A percentile compares a stretch with the other conserved stretches of the same genome.
Evolutionary conservation across 2,888 invertebrate genomes (phyloP).

Genomic region (Cephonodes hylas): DNA sequence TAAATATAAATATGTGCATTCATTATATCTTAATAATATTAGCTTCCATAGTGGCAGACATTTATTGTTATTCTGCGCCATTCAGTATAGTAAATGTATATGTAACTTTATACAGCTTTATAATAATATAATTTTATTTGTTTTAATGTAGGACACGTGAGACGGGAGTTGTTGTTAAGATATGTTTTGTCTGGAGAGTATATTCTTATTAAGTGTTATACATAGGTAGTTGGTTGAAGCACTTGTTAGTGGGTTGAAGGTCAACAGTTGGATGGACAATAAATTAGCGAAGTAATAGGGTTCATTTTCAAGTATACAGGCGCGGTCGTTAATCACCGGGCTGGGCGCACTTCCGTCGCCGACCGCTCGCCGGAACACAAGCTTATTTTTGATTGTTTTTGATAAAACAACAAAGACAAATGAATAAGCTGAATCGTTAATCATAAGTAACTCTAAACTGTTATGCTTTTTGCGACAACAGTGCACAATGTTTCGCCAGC

Average conservation of each 20-base stretch:
- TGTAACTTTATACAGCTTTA: too few species aligned
- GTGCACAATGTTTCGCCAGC: background rate
- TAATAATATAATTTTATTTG: too few species aligned
- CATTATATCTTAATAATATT: background rate
- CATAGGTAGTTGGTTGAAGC: background rate
- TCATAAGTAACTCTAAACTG: conserved; percentile 60
- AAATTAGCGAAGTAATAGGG: conserved; percentile 70
- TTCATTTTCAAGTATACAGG: conserved; percentile 69
- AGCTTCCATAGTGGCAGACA: background rate
- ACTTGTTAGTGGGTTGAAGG: conserved; percentile 32
- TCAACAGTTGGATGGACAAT: conserved; percentile 49
- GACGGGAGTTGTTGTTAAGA: background rate
- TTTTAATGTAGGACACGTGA: background rate
- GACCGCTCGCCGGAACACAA: conserved; percentile 61
- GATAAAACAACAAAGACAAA: conserved; percentile 74
- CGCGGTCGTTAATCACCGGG: conserved; percentile 70
- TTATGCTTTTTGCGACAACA: conserved; percentile 25
- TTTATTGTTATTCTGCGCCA: background rate
- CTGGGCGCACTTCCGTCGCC: conserved; percentile 59
- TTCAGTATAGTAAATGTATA: background rate
- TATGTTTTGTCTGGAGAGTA: background rate
- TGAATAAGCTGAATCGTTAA: conserved; percentile 66
- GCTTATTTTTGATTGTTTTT: conserved; percentile 78
- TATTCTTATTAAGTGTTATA: background rate
- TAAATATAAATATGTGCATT: background rate